Evolutionary conservation across 2,888 invertebrate genomes (phyloP).

Genomic region (Sarcophaga variegata): DNA sequence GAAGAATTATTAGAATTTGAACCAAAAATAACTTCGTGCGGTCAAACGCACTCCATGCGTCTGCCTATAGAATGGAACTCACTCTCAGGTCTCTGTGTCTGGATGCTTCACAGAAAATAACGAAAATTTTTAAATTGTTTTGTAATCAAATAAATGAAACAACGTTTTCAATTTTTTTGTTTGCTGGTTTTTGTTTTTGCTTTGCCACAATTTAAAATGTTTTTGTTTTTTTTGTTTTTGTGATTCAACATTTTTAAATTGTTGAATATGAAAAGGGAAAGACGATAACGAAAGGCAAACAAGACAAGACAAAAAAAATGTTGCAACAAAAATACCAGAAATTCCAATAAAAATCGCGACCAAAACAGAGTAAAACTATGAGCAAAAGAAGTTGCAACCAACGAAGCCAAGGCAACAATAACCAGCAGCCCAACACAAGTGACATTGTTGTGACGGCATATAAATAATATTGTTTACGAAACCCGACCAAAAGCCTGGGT

Average conservation of each 20-base stretch:
- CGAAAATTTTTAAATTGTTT: slow-evolving; percentile 65
- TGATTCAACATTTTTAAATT: slow-evolving; percentile 61
- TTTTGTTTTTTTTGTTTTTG: slow-evolving; percentile 35
- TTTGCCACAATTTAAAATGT: slow-evolving; percentile 51
- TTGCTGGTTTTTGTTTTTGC: slow-evolving; percentile 8
- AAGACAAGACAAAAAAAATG: slow-evolving; percentile 52
- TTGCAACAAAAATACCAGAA: slow-evolving; percentile 69
- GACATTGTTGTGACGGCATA: slow-evolving; percentile 48
- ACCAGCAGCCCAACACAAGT: slow-evolving; percentile 32
- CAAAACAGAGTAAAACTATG: slow-evolving; percentile 65
- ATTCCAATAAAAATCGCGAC: slow-evolving; percentile 70
- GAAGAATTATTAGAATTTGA: slow-evolving; percentile 67
- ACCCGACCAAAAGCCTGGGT: background rate
- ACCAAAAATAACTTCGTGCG: slow-evolving; percentile 69
- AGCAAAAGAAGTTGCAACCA: slow-evolving; percentile 29
- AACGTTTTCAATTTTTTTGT: slow-evolving; percentile 36
- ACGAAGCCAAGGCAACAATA: background rate
- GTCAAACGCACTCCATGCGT: slow-evolving; percentile 71
- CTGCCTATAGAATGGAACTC: slow-evolving; percentile 55
- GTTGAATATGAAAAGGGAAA: slow-evolving; percentile 66
- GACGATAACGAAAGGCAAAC: slow-evolving; percentile 24
- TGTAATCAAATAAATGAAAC: slow-evolving; percentile 60
- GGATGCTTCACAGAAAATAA: slow-evolving; percentile 13
- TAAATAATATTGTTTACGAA: slow-evolving; percentile 40
- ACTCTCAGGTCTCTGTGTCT: background rate